A percentile compares a stretch with the other conserved stretches of the same genome.
These are phyloP conservation scores for Parnassius smintheus DNA, from an alignment of 2,888 invertebrate genomes.

Conservation along the genomic window DNA sequence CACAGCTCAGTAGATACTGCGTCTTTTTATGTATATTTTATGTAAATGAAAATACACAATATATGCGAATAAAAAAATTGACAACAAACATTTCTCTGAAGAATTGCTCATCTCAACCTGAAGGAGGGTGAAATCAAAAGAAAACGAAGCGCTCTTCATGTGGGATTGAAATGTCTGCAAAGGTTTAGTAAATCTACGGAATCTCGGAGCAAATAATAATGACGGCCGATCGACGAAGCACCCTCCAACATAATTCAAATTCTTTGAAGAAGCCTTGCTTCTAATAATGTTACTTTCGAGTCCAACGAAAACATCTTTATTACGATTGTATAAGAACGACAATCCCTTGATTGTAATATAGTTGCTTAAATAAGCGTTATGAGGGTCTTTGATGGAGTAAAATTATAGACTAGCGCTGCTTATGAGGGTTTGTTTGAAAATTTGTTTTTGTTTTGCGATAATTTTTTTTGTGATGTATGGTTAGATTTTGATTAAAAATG, in stretches of 20 bases:
- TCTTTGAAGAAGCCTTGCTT: constrained; percentile 24
- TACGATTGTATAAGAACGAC: constrained; percentile 8
- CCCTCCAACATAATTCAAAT: constrained; percentile 28
- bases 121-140: constrained; percentile 24
- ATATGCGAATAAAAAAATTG: constrained; percentile 15
- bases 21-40: background rate
- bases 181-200: constrained; percentile 26
- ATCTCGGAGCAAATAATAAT: constrained; percentile 27
- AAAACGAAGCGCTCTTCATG: constrained; percentile 22
- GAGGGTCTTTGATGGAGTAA: constrained; percentile 22
- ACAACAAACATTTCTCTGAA: constrained; percentile 22
- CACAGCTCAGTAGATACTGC: too few relatives aligned
- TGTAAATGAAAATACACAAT: constrained; percentile 10
- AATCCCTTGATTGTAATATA: constrained; percentile 9
- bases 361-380: constrained; percentile 21
- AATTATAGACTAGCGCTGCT: constrained; percentile 22
- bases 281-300: constrained; percentile 23
- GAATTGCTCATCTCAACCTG: constrained; percentile 26
- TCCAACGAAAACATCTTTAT: constrained; percentile 16
- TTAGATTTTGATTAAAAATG: too few relatives aligned
- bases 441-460: constrained; percentile 12
- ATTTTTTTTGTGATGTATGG: background rate
- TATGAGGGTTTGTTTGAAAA: constrained; percentile 9
- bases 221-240: constrained; percentile 26
- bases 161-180: constrained; percentile 27